Conservation (phyloP, 1,140 invertebrate genomes). For the Colletes latitarsis region DNA sequence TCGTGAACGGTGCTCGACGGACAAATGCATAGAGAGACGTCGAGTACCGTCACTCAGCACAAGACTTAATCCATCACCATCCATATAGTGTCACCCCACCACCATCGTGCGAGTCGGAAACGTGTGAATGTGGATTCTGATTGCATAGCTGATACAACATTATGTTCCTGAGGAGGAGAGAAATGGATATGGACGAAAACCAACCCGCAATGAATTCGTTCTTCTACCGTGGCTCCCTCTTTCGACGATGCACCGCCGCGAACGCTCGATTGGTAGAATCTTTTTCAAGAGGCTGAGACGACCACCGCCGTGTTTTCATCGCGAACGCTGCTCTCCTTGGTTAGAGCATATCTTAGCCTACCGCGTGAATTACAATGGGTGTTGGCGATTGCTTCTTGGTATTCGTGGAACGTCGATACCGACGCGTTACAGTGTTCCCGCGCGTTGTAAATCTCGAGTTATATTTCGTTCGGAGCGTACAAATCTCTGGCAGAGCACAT, state of each 20-base stretch:
- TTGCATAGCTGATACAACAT: conserved; percentile 51
- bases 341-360: conserved; percentile 1
- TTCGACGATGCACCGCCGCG: conserved; percentile 30
- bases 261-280: conserved; percentile 1
- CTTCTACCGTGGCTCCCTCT: conserved; percentile 20
- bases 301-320: background rate
- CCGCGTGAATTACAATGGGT: background rate
- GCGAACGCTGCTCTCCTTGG: background rate
- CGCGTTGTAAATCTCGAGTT: conserved; percentile 9
- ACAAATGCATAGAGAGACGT: conserved; percentile 34
- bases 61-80: conserved; percentile 79
- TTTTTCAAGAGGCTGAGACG: conserved; percentile 8
- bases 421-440: conserved; percentile 9
- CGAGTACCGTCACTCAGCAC: conserved; percentile 68
- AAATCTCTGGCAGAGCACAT: background rate
- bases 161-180: conserved; percentile 57
- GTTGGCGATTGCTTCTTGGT: conserved; percentile 3
- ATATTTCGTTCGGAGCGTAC: background rate
- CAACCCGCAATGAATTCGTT: conserved; percentile 14
- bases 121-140: conserved; percentile 55
- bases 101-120: conserved; percentile 61
- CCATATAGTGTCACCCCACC: conserved; percentile 69
- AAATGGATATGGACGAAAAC: conserved; percentile 10
- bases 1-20: conserved; percentile 70
- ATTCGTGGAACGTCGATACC: background rate